These are phyloP conservation scores for Brachionichthys hirsutus DNA, from an alignment of 2,113 vertebrate species.

Conservation along the genomic window DNA sequence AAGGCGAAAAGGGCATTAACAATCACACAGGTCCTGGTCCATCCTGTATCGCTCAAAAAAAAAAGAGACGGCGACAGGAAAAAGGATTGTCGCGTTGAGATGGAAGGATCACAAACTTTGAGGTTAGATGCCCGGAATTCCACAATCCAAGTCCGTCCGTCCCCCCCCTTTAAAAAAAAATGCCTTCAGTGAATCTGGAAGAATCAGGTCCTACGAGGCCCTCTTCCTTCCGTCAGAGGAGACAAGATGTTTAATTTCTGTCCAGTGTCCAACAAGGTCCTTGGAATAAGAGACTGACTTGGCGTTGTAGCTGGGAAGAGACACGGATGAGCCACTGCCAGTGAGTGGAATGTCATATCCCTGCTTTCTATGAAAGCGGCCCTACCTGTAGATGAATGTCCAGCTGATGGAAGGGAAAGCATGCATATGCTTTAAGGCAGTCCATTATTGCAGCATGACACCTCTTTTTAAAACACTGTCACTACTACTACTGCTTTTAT, in stretches of 20 bases:
- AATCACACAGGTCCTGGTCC: constrained; percentile 43
- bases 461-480: constrained; percentile 49
- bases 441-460: constrained; percentile 47
- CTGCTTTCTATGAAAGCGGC: constrained; percentile 77
- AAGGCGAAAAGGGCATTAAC: constrained; percentile 49
- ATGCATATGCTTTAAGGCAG: constrained; percentile 40
- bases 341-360: constrained; percentile 43
- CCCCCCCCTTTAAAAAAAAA: constrained; percentile 4
- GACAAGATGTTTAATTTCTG: constrained; percentile 23
- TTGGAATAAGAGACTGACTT: constrained; percentile 35
- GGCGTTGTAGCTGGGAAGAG: constrained; percentile 43
- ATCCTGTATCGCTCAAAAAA: constrained; percentile 18
- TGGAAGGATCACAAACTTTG: constrained; percentile 30
- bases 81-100: constrained; percentile 35
- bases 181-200: neutral
- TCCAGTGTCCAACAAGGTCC: constrained; percentile 19
- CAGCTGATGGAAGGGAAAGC: constrained; percentile 37
- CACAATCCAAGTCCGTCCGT: constrained; percentile 28
- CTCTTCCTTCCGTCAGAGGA: constrained; percentile 22
- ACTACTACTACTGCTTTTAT: constrained; percentile 54
- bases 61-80: constrained; percentile 29
- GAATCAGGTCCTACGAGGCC: constrained; percentile 5
- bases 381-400: constrained; percentile 57
- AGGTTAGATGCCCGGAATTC: constrained; percentile 38
- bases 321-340: constrained; percentile 54